A percentile compares a stretch with the other conserved stretches of the same genome.
Conservation (phyloP, 2,113 vertebrate genomes). For the Bubalus kerabau region DNA sequence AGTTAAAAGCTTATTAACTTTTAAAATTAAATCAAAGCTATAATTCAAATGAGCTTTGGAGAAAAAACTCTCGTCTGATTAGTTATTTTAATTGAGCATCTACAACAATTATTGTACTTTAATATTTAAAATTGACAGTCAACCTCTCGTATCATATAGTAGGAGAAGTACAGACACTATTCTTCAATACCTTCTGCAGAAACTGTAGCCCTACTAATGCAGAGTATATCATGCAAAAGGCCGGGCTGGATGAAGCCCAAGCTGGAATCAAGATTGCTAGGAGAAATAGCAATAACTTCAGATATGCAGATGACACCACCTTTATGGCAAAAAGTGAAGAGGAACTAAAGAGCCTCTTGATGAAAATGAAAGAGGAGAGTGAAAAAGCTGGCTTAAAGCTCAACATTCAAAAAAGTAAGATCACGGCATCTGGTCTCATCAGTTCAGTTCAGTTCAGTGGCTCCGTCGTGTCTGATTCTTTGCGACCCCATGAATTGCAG, state of each 20-base stretch:
- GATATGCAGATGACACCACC: background rate
- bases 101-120: background rate
- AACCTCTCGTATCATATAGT: background rate
- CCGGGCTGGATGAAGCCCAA: background rate
- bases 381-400: background rate
- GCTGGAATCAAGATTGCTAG: background rate
- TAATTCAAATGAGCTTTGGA: slow-evolving; percentile 1
- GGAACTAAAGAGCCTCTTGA: background rate
- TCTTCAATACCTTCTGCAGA: background rate
- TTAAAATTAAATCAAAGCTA: background rate
- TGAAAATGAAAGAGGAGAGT: background rate
- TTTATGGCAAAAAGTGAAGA: background rate
- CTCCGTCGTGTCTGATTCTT: too few species aligned
- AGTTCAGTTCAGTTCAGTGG: too few species aligned
- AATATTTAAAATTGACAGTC: background rate
- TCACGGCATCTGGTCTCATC: too few species aligned
- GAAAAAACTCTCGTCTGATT: background rate
- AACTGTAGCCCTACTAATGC: background rate
- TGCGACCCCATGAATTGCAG: too few species aligned
- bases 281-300: background rate
- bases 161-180: background rate
- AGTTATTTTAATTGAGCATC: background rate
- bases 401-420: background rate
- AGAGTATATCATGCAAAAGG: background rate
- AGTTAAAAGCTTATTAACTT: background rate